A percentile compares a stretch with the other conserved stretches of the same genome.
Conservation (phyloP, 1,140 invertebrate species). For the Trichonephila clavipes region DNA sequence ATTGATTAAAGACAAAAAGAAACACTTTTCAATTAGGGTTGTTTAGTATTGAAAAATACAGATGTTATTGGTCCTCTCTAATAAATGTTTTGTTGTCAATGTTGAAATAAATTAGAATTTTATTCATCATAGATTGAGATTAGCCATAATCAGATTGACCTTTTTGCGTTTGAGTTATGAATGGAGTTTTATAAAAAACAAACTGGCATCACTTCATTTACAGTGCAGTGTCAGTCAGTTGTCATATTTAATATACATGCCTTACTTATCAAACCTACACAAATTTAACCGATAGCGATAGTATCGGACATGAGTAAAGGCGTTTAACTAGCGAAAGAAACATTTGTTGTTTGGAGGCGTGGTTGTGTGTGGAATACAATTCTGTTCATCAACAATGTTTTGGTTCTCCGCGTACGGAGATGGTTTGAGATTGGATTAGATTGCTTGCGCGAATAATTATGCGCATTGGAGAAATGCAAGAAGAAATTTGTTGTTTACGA, state of each 20-base stretch:
- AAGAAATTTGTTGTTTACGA: slow-evolving; percentile 77
- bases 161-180: not conserved
- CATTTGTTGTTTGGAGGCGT: slow-evolving; percentile 53
- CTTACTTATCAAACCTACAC: not conserved
- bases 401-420: slow-evolving; percentile 64
- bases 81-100: too few relatives aligned
- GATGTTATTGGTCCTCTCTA: not conserved
- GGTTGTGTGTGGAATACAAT: slow-evolving; percentile 47
- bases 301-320: slow-evolving; percentile 12
- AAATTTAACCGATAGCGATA: slow-evolving; percentile 11
- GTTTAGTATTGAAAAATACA: not conserved
- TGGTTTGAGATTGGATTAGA: slow-evolving; percentile 76
- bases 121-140: not conserved
- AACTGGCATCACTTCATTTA: slow-evolving; percentile 24
- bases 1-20: not conserved
- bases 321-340: slow-evolving; percentile 9
- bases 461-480: slow-evolving; percentile 78
- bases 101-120: too few relatives aligned
- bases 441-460: slow-evolving; percentile 78
- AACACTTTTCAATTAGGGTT: not conserved
- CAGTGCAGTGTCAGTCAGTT: slow-evolving; percentile 15
- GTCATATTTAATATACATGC: slow-evolving; percentile 48
- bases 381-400: slow-evolving; percentile 41
- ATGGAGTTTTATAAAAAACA: not conserved
- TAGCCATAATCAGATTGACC: slow-evolving; percentile 2